Evolutionary conservation across 2,888 invertebrate genomes (phyloP).

Genomic region (Drosophila kokeensis): DNA sequence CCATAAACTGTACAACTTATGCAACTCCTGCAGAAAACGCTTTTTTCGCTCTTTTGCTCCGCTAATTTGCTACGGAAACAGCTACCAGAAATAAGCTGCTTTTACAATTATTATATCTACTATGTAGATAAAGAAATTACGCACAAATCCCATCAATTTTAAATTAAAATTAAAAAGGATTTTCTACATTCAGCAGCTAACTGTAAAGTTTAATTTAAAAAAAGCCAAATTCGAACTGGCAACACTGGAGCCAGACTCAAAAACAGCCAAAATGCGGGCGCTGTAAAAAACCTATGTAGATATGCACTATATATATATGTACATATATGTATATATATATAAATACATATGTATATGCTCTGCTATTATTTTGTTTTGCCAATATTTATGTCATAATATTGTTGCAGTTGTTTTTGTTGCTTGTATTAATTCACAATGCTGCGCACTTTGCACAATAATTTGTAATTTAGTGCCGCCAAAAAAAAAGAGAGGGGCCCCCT

Average conservation of each 20-base stretch:
- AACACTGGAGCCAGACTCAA: background rate
- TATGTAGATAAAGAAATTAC: background rate
- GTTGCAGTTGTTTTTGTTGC: slow-evolving; percentile 18
- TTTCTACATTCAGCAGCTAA: background rate
- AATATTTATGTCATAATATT: slow-evolving; percentile 66
- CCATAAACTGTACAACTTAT: background rate
- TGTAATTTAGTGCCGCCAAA: slow-evolving; percentile 42
- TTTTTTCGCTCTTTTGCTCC: background rate
- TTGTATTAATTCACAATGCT: slow-evolving; percentile 54
- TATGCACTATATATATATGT: background rate
- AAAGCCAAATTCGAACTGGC: slow-evolving; percentile 1
- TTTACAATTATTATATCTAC: background rate
- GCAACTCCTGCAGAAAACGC: background rate
- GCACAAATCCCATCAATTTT: background rate
- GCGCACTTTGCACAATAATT: slow-evolving; percentile 62
- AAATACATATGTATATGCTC: slow-evolving; percentile 25
- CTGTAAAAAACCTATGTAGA: slow-evolving; percentile 10
- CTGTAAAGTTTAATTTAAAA: background rate
- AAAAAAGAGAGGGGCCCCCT: slow-evolving; percentile 1
- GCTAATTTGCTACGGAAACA: background rate
- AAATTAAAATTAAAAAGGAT: background rate
- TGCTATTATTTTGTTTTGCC: slow-evolving; percentile 41
- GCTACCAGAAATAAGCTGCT: background rate
- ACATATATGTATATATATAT: background rate
- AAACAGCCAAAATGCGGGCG: slow-evolving; percentile 30